Evolutionary conservation across 2,113 vertebrate genomes (phyloP).

Genomic region (Chitala chitala): DNA sequence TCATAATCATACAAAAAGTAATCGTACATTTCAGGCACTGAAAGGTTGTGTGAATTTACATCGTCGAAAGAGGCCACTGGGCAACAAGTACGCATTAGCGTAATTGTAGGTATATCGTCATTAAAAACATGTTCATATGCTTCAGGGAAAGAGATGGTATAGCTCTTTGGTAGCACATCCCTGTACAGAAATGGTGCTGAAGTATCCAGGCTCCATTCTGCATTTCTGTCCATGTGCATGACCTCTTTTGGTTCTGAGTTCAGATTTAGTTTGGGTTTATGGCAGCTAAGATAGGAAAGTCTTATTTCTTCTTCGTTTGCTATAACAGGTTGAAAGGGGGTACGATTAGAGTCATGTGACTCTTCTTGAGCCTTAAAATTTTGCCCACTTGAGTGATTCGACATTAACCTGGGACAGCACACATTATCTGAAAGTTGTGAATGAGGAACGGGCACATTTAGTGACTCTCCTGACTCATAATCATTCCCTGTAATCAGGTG

Average conservation of each 20-base stretch:
- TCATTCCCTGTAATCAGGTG: conserved; percentile 4
- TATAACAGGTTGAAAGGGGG: conserved; percentile 31
- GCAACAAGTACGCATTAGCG: conserved; percentile 29
- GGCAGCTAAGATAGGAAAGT: not conserved
- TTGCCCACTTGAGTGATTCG: conserved; percentile 54
- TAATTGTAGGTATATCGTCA: conserved; percentile 33
- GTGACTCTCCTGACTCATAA: conserved; percentile 30
- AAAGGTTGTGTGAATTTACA: conserved; percentile 40
- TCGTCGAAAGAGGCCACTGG: conserved; percentile 10
- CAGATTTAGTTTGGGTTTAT: conserved; percentile 11
- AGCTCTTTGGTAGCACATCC: conserved; percentile 31
- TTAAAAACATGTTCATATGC: conserved; percentile 56
- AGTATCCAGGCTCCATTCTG: no score
- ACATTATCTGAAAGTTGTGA: conserved; percentile 24
- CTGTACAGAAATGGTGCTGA: conserved; percentile 32
- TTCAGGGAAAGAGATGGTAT: conserved; percentile 49
- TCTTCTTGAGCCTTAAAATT: conserved; percentile 56
- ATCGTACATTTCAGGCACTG: conserved; percentile 79
- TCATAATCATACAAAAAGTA: conserved; percentile 78
- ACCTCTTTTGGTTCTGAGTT: conserved; percentile 11
- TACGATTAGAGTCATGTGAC: conserved; percentile 21
- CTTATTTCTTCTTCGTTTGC: conserved; percentile 29
- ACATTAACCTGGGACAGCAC: conserved; percentile 44
- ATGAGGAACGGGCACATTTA: conserved; percentile 30
- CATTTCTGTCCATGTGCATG: not conserved